phyloP scores from a whole-genome alignment of 2,797 vertebrate species.

The Bovichtus variegatus region DNA sequence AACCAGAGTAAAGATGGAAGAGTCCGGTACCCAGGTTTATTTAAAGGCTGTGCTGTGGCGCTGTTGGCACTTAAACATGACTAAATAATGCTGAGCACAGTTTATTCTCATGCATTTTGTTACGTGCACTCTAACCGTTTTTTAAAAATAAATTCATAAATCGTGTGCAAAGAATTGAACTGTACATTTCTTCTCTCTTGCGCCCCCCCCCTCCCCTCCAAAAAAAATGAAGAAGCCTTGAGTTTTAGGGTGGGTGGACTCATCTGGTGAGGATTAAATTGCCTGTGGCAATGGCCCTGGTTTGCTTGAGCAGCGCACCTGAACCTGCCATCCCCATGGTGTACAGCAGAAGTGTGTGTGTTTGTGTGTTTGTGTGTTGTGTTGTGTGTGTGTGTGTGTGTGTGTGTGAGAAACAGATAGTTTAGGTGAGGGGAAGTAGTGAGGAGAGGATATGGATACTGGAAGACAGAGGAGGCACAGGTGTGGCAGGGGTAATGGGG shows the following conservation, averaged over 20 bases:
- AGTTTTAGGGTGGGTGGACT: conserved; percentile 42
- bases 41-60: neutral
- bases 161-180: conserved; percentile 2
- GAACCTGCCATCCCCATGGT: conserved; percentile 41
- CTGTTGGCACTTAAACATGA: neutral
- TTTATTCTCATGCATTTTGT: conserved; percentile 4
- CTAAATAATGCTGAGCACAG: neutral
- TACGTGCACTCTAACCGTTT: neutral
- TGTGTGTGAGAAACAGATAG: conserved; percentile 1
- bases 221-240: neutral
- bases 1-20: neutral
- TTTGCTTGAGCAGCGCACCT: conserved; percentile 55
- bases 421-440: neutral
- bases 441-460: conserved; percentile 11
- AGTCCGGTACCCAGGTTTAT: neutral
- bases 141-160: conserved; percentile 19
- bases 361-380: neutral
- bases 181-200: neutral
- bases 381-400: neutral
- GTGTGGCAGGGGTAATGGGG: conserved; percentile 67
- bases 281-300: conserved; percentile 45
- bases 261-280: conserved; percentile 62
- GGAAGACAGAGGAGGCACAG: conserved; percentile 48
- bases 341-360: conserved; percentile 17
- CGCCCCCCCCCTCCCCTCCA: neutral